phyloP scores from a whole-genome alignment of 2,888 invertebrate species.

The Eupithecia dodoneata region DNA sequence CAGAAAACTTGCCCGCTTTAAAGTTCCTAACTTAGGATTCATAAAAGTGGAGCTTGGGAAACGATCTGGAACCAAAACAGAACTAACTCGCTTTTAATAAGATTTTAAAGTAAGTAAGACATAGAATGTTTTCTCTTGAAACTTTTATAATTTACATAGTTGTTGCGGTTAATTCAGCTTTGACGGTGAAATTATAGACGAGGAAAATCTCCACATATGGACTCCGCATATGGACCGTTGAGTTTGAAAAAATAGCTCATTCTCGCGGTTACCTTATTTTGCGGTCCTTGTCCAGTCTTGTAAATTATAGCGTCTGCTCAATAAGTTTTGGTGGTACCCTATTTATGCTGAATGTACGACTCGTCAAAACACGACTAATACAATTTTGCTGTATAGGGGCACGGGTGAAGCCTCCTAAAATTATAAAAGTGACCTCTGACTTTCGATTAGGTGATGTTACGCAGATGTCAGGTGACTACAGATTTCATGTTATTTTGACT shows the following conservation, averaged over 20 bases:
- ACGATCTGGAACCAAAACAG: background rate
- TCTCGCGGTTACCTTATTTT: background rate
- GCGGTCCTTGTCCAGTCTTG: no score
- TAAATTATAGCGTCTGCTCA: background rate
- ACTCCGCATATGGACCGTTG: background rate
- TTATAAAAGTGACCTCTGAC: no score
- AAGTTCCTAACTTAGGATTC: background rate
- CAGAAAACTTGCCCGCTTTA: constrained; percentile 5
- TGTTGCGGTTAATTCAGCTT: background rate
- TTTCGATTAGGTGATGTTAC: no score
- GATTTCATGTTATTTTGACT: no score
- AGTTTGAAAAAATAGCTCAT: background rate
- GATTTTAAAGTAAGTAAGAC: background rate
- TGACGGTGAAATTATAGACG: no score
- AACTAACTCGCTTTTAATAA: background rate
- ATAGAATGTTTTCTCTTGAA: background rate
- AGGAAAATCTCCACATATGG: no score
- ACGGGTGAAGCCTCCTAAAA: no score
- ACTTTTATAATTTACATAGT: background rate
- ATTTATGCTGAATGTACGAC: no score
- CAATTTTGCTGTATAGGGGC: no score
- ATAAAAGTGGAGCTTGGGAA: background rate
- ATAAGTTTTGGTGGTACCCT: background rate
- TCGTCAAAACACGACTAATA: no score
- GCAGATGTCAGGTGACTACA: no score